Base-by-base conservation (phyloP, 2,797 vertebrate genomes). In the Gastrophryne carolinensis region DNA sequence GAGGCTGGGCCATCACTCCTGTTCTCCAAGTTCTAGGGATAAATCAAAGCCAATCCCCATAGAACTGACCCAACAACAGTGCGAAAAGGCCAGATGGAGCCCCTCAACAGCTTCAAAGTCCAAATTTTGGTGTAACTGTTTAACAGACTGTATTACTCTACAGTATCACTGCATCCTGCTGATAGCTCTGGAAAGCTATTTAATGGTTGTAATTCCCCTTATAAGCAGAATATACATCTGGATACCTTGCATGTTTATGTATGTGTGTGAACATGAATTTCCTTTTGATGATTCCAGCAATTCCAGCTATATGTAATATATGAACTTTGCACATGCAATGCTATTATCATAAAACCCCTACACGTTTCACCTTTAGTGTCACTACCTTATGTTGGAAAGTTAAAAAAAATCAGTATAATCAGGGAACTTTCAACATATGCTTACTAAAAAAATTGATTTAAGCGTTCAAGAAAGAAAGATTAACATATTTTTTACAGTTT, bases 211-310 rank as follows among this genome's bases (percentile, higher is more conserved):
- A n/a, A n/a, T n/a, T n/a, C n/a, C n/a, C n/a, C n/a, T n/a, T n/a
- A n/a, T n/a, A n/a, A n/a, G n/a, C n/a, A n/a, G n/a, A n/a, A 57
- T 69, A 30, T 56, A 30, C 57, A 30, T 65, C 69, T 76, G 54
- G 79, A 81, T 81, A 83, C 81, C 39, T 72, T n/a, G n/a, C n/a
- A 76, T 73, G 62, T 0, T 0, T 41, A 69, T 30, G 4, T 50
- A 44, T 65, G 17, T 54, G 19, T 58, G 29, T 41, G 0, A n/a
- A n/a, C n/a, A n/a, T n/a, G n/a, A n/a, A n/a, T n/a, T n/a, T n/a
- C 30, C n/a, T 2, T 9, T 9, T 11, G n/a, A 19, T 39, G 6
- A 61, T 37, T 61, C n/a, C 24, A 35, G 7, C 5, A 11, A 10
- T 23, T 10, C 21, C 9, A 35, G 17, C 17, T 17, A 61, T 26